phyloP scores from a whole-genome alignment of 2,888 invertebrate species.

The Drosophila emarginata region DNA sequence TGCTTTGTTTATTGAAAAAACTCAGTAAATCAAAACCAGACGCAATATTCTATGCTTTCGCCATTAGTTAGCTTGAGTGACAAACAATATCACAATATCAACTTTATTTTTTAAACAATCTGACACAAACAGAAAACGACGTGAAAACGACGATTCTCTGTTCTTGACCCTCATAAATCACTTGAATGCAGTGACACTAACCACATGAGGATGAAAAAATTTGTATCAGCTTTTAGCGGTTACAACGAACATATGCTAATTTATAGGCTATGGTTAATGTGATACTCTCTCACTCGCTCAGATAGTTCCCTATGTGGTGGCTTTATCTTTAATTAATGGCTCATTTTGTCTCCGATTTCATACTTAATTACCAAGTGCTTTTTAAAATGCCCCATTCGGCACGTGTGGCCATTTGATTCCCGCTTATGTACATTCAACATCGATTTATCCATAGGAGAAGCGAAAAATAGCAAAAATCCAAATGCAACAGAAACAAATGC shows the following conservation, averaged over 20 bases:
- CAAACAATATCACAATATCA: slow-evolving; percentile 6
- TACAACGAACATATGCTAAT: slow-evolving; percentile 43
- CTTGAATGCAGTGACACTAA: slow-evolving; percentile 51
- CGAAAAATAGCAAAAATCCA: neutral
- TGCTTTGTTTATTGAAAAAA: neutral
- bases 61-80: no score
- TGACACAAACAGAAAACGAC: slow-evolving; percentile 8
- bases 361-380: slow-evolving; percentile 35
- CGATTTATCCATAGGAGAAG: neutral
- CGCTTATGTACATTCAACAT: slow-evolving; percentile 34
- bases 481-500: neutral
- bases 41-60: neutral
- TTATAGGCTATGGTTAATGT: slow-evolving; percentile 45
- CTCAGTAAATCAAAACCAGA: neutral
- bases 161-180: slow-evolving; percentile 65
- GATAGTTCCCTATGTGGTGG: slow-evolving; percentile 2
- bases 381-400: slow-evolving; percentile 28
- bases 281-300: neutral
- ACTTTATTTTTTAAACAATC: neutral
- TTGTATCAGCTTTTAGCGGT: slow-evolving; percentile 53
- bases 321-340: slow-evolving; percentile 41
- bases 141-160: slow-evolving; percentile 16
- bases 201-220: slow-evolving; percentile 23
- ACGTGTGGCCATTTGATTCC: slow-evolving; percentile 25
- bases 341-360: slow-evolving; percentile 28